A percentile compares a stretch with the other conserved stretches of the same genome.
Evolutionary conservation across 2,888 invertebrate genomes (phyloP).

Genomic region (Trilocha varians): DNA sequence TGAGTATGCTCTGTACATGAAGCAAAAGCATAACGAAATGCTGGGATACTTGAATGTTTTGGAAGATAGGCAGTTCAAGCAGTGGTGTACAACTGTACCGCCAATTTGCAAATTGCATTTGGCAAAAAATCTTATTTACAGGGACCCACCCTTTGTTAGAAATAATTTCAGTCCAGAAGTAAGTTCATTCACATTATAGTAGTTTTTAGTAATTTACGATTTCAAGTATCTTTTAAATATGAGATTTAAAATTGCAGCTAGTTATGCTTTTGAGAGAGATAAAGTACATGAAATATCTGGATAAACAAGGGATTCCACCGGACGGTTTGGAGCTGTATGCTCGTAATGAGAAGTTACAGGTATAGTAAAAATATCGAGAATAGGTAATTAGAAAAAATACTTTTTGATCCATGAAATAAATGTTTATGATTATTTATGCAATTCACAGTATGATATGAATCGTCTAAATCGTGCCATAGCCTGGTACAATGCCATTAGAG

Average conservation of each 20-base stretch:
- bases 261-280: slow-evolving; percentile 85
- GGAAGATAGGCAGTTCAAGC: slow-evolving; percentile 75
- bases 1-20: slow-evolving; percentile 69
- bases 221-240: background rate
- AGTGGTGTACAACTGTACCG: slow-evolving; percentile 81
- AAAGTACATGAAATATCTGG: slow-evolving; percentile 81
- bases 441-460: slow-evolving; percentile 62
- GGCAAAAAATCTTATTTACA: slow-evolving; percentile 74
- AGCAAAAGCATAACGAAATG: slow-evolving; percentile 79
- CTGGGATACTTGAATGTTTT: slow-evolving; percentile 75
- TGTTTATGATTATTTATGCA: background rate
- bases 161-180: slow-evolving; percentile 80
- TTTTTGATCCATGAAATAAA: too few relatives aligned
- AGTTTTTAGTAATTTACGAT: background rate
- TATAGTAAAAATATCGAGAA: slow-evolving; percentile 15
- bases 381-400: background rate
- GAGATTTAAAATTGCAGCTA: slow-evolving; percentile 59
- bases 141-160: slow-evolving; percentile 68
- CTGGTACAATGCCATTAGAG: slow-evolving; percentile 88
- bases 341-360: slow-evolving; percentile 80
- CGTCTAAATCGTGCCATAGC: slow-evolving; percentile 76
- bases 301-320: slow-evolving; percentile 75
- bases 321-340: slow-evolving; percentile 77
- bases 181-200: slow-evolving; percentile 6
- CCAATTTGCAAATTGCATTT: slow-evolving; percentile 76